Base-by-base conservation (phyloP, 1,140 invertebrate genomes). In the Calliphora vicina region DNA sequence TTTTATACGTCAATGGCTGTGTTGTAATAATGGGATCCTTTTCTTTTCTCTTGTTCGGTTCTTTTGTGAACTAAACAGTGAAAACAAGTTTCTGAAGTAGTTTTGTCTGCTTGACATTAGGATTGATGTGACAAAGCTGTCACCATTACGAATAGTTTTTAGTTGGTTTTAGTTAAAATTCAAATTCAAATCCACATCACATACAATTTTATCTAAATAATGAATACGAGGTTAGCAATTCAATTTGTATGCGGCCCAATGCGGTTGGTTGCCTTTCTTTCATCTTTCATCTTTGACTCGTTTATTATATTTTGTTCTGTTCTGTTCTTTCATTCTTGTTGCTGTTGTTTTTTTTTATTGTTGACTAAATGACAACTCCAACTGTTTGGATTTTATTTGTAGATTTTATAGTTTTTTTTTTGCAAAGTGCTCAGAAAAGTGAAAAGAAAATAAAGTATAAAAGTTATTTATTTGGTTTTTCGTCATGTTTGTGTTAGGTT, bases 171-270 rank as follows among this genome's bases (percentile, higher is more conserved):
- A 10, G 61, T 10, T 23, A 67, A 23, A 23, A 25, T 67, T 67
- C 20, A 23, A 23, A 25, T 67, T 67, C 20, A 67, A n/a, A 67
- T 67, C n/a, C n/a, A 67, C 61, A 23, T 67, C 23, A 35, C 35
- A 67, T 67, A 23, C n/a, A 67, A 67, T 20, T 67, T 67, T 23
- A 67, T 67, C n/a, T 67, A 67, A 23, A 67, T 67, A 67, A 67
- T 67, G 61, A 67, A 67, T 67, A 67, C 61, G 61, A 67, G 20
- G 61, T 67, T 67, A 67, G 61, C n/a, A 67, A 67, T 67, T 10
- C 23, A 2, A 67, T 67, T 67, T 67, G 61, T 67, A 10, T 12
- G 61, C 61, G 61, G 61, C 61, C 61, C n/a, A 23, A 57, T 57
- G 50, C 15, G 50, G 50, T 57, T n/a, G 50, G 50, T 57, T 57